These are phyloP conservation scores for Brachycybe producta DNA, from an alignment of 2,888 invertebrate species.

Conservation along the genomic window DNA sequence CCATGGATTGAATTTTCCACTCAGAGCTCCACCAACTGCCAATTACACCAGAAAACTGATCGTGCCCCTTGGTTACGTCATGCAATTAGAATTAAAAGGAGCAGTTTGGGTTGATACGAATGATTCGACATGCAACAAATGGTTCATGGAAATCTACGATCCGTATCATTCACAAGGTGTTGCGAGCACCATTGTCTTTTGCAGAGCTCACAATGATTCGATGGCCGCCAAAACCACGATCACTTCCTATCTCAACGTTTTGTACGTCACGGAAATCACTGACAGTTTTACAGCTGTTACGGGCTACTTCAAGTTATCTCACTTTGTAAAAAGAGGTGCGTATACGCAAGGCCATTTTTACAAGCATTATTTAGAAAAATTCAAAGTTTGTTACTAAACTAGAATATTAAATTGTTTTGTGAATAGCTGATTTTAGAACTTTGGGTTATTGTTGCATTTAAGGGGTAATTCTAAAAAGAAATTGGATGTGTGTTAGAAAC, in stretches of 20 bases:
- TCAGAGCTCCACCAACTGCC: constrained; percentile 39
- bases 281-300: too few species aligned
- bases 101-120: too few species aligned
- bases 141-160: not conserved
- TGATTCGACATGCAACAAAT: not conserved
- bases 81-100: constrained; percentile 30
- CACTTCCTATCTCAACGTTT: not conserved
- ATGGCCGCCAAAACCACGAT: not conserved
- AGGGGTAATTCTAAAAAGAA: constrained; percentile 12
- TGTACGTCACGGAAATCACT: too few species aligned
- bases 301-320: too few species aligned
- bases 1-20: constrained; percentile 47
- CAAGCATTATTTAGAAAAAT: too few species aligned
- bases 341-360: too few species aligned
- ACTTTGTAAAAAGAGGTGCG: too few species aligned
- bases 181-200: not conserved
- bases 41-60: constrained; percentile 45
- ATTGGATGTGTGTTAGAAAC: constrained; percentile 38
- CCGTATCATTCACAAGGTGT: not conserved
- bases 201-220: not conserved
- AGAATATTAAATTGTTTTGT: too few species aligned
- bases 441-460: too few species aligned
- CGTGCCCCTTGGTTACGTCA: constrained; percentile 39
- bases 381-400: too few species aligned
- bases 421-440: too few species aligned